phyloP scores from a whole-genome alignment of 2,113 vertebrate species.

The Charina bottae region DNA sequence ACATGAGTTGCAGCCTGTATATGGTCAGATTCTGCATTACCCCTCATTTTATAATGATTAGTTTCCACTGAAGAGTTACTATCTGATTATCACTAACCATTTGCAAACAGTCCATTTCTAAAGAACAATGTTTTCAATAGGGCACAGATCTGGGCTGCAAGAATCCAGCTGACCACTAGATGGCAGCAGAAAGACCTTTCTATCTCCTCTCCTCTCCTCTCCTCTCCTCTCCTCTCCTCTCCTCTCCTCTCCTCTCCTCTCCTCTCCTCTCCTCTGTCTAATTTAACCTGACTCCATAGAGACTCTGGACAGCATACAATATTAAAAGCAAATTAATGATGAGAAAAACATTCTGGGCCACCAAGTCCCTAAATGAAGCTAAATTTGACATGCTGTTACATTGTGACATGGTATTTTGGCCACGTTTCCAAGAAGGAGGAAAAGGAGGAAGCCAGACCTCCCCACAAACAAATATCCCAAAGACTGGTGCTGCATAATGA shows the following conservation, averaged over 20 bases:
- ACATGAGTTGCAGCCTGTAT: no score
- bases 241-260: no score
- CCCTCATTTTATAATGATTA: no score
- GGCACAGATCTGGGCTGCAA: not conserved
- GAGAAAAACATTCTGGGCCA: not conserved
- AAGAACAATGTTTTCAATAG: not conserved
- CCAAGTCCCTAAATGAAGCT: not conserved
- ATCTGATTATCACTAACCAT: not conserved
- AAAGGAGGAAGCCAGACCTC: not conserved
- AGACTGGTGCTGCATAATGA: not conserved
- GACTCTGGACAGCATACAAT: not conserved
- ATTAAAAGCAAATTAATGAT: not conserved
- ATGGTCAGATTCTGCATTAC: no score
- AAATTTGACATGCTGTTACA: not conserved
- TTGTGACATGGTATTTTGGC: not conserved
- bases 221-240: no score
- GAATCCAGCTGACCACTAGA: not conserved
- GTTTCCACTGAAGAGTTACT: not conserved
- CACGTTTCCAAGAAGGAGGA: not conserved
- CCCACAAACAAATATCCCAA: not conserved
- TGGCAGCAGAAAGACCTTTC: not conserved
- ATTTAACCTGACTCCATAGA: not conserved
- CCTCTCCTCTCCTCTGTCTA: not conserved
- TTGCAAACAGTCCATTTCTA: not conserved
- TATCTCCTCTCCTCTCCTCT: not conserved